Evolutionary conservation across 2,113 vertebrate genomes (phyloP), one percentile per base, ranked within the genome.

Genomic region (Cololabis saira): DNA sequence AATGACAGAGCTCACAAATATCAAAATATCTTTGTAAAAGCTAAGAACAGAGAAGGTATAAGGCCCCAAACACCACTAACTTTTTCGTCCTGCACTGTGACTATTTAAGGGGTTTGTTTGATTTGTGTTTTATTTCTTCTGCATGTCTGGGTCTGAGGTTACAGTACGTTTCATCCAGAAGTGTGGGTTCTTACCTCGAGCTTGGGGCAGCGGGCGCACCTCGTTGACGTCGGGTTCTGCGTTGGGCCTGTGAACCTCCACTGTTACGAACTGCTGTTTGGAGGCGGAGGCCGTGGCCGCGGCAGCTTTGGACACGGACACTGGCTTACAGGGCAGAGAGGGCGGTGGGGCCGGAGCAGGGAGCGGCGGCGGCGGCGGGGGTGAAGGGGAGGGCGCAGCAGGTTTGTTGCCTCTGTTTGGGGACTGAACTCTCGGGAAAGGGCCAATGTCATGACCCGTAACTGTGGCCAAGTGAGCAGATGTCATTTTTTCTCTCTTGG

Each of bases 191-290:
- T 92, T 89, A 97, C 98, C 95, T 96, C 96, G 91, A 1, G 94
- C 89, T 82, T 97, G 96, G 24, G 97, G 97, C 65, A 99, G 89
- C 0, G 95, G 93, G 22, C 96, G 93, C 61, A 98, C 95, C 93
- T 98, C 97, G 0, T 99, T 99, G 84, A 98, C 94, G 0, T 98
- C 97, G 0, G 97, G 97, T 84, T 99, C 97, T 0, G 95, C 94
- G 79, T 98, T 97, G 1, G 95, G 95, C 19, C 94, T 94, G 89
- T 98, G 96, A 10, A 99, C 95, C 88, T 98, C 97, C 87, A 99
- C 97, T 88, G 95, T 93, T 62, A 99, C 96, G 79, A 98, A 99
- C 62, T 95, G 95, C 73, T 95, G 95, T 78, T 94, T 94, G 24
- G 85, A 80, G 65, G 64, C 51, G 0, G 89, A 84, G 0, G 92